Conservation (phyloP, 2,113 vertebrate species). For the Caloenas nicobarica region DNA sequence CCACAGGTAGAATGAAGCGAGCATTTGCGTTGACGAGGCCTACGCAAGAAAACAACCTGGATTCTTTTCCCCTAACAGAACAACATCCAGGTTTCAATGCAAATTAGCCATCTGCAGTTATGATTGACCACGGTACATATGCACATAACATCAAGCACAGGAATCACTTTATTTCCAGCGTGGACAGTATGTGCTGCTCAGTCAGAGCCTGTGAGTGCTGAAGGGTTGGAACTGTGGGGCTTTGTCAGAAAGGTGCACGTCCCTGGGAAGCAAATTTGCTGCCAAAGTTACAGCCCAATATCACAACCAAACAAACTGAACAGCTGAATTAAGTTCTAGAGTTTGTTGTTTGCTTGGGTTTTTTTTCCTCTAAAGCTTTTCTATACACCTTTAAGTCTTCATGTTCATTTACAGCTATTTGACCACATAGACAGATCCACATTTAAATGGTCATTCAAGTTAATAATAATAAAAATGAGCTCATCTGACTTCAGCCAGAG, state of each 20-base stretch:
- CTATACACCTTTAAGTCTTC: background rate
- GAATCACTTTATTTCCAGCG: background rate
- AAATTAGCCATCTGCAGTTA: background rate
- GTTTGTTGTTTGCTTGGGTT: background rate
- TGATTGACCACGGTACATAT: rapidly evolving
- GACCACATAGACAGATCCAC: background rate
- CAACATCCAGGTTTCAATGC: rapidly evolving
- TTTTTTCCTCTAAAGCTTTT: background rate
- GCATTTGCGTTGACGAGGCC: background rate
- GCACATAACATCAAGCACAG: background rate
- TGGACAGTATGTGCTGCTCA: background rate
- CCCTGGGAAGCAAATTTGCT: background rate
- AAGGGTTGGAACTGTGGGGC: rapidly evolving
- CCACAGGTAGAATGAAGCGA: background rate
- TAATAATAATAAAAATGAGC: background rate
- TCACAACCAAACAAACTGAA: background rate
- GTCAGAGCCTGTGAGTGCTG: background rate
- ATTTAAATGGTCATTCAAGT: background rate
- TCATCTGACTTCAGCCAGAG: background rate
- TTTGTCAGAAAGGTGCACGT: background rate
- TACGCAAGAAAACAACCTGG: background rate
- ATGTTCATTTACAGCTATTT: background rate
- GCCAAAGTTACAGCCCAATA: background rate
- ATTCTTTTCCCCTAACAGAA: background rate
- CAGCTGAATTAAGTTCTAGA: background rate